phyloP scores from a whole-genome alignment of 2,888 invertebrate species.

The Phaonia tiefii region DNA sequence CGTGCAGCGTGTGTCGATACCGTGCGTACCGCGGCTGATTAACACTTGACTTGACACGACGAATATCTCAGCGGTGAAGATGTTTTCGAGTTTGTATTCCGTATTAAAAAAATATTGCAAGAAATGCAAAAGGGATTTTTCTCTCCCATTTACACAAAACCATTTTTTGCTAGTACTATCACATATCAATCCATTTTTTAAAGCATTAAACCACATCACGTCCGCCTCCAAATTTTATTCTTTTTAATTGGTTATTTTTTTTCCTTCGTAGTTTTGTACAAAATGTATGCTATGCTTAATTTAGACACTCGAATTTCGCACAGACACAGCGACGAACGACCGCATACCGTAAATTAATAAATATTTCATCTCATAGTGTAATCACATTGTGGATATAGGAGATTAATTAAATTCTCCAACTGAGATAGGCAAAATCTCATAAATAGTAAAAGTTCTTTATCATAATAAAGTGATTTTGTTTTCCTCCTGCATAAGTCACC shows the following conservation, averaged over 20 bases:
- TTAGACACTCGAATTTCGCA: constrained; percentile 15
- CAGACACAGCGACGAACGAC: neutral
- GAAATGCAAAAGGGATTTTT: constrained; percentile 38
- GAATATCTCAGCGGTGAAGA: neutral
- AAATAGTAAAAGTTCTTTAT: too few species aligned
- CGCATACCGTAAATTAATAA: neutral
- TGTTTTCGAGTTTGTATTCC: neutral
- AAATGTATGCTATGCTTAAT: neutral
- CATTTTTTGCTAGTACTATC: neutral
- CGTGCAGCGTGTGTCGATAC: constrained; percentile 30
- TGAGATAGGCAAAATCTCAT: too few species aligned
- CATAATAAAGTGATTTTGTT: neutral
- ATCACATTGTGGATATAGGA: neutral
- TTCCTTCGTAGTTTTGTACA: constrained; percentile 8
- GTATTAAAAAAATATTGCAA: constrained; percentile 3
- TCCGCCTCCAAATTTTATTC: constrained; percentile 29
- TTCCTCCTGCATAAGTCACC: constrained; percentile 16
- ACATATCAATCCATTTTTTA: neutral
- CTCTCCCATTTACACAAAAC: constrained; percentile 12
- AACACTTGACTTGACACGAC: too few species aligned
- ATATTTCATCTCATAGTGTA: constrained; percentile 16
- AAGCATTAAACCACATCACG: constrained; percentile 34
- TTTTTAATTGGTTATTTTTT: constrained; percentile 42
- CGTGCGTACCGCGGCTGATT: neutral
- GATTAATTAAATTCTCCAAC: constrained; percentile 2